A percentile compares a stretch with the other conserved stretches of the same genome.
These are phyloP conservation scores for Apodemus agrarius DNA, from an alignment of 2,797 vertebrate genomes.

Conservation along the genomic window DNA sequence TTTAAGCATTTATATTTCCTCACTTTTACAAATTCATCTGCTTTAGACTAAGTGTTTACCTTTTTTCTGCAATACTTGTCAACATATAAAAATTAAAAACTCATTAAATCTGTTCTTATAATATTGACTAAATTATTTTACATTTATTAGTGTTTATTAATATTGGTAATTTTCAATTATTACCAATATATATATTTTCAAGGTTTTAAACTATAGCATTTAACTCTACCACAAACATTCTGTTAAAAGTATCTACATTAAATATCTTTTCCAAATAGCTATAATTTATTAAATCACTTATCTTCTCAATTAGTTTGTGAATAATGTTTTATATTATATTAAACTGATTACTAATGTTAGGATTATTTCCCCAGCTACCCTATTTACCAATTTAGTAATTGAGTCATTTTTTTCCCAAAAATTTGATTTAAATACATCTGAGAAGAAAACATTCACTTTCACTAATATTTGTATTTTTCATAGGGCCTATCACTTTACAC, in stretches of 20 bases:
- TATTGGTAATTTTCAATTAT: background rate
- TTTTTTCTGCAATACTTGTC: conserved; percentile 4
- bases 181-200: background rate
- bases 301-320: conserved; percentile 2
- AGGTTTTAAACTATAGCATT: background rate
- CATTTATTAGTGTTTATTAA: background rate
- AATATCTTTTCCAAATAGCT: conserved; percentile 14
- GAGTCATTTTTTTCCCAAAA: conserved; percentile 55
- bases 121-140: conserved; percentile 41
- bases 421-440: conserved; percentile 24
- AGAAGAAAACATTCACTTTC: conserved; percentile 56
- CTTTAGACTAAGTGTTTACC: background rate
- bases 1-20: background rate
- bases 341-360: conserved; percentile 13
- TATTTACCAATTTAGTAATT: conserved; percentile 49
- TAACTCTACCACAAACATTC: conserved; percentile 20
- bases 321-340: conserved; percentile 4
- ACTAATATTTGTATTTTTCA: conserved; percentile 46
- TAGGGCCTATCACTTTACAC: conserved; percentile 60
- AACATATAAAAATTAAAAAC: background rate
- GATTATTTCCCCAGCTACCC: background rate
- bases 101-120: conserved; percentile 11
- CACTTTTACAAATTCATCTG: background rate
- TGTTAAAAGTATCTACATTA: conserved; percentile 46
- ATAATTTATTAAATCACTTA: conserved; percentile 36